Conservation (phyloP, 2,797 vertebrate species). For the Helicolenus hilgendorfi region DNA sequence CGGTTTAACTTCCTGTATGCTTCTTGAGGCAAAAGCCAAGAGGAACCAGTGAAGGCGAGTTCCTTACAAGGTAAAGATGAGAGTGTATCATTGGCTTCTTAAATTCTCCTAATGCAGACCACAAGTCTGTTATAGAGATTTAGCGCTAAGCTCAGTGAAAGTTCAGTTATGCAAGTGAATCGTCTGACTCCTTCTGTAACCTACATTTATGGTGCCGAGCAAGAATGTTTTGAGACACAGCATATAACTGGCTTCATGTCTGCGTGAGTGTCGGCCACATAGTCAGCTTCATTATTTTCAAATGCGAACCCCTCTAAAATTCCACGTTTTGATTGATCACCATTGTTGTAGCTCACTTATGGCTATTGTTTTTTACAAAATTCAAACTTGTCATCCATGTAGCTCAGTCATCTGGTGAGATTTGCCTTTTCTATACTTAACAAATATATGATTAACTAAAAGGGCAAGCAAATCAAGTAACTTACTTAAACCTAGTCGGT, state of each 20-base stretch:
- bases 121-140: constrained; percentile 16
- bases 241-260: neutral
- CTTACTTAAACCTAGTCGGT: neutral
- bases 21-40: neutral
- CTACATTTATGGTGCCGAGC: constrained; percentile 6
- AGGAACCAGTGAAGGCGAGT: neutral
- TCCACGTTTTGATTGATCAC: neutral
- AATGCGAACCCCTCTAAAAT: neutral
- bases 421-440: neutral
- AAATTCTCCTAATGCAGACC: neutral
- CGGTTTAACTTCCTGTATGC: neutral
- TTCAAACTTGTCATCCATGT: neutral
- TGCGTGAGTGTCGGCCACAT: neutral
- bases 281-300: neutral
- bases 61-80: constrained; percentile 5
- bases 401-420: neutral
- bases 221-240: constrained; percentile 9
- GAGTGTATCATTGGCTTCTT: neutral
- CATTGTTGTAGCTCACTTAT: neutral
- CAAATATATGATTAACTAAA: neutral
- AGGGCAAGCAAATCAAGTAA: neutral
- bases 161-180: constrained; percentile 38
- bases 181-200: constrained; percentile 11
- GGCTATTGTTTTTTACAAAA: too few relatives aligned
- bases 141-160: neutral